Base-by-base conservation (phyloP, 2,113 vertebrate genomes). In the Macrotis lagotis region DNA sequence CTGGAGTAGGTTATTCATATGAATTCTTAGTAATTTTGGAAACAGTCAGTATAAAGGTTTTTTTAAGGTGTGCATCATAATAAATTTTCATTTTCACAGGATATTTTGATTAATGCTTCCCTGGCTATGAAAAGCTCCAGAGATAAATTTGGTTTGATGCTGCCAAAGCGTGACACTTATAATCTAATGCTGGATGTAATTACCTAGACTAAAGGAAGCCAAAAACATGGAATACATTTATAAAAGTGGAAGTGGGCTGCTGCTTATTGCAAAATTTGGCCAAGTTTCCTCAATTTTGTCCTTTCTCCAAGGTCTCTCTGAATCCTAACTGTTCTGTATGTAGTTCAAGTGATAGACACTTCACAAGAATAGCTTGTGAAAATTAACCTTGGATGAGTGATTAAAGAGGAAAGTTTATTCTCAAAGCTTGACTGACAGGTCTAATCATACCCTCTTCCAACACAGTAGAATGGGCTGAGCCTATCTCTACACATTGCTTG, bases 21-120 rank as follows among this genome's bases (percentile, higher is more conserved):
- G 2, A 88, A 91, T 92, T n/a, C 9, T 31, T 59, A 74, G 90
- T 48, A 90, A 90, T 92, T 91, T 94, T 90, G 90, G 47, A 94
- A 95, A 74, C 92, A 94, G 10, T 59, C 24, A 53, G 50, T 26
- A 48, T 92, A 25, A 44, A 83, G 66, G 66, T 83, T 94, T 37
- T 37, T 94, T 92, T 96, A n/a, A 6, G 51, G 48, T n/a, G 7
- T 28, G 0, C 19, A 31, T 44, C 47, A 90, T 90, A 90, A 37
- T 88, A 37, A 48, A 90, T 95, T 95, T 94, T 91, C 25, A 31
- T 88, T 51, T 51, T 93, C 28, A 90, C 91, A 93, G 51, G n/a
- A 74, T 93, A 83, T 74, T 66, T 95, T 91, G 74, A 83, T 93
- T 48, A 94, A 44, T 90, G 91, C 6, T 52, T 94, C 92, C 66